Conservation (phyloP, 1,140 invertebrate genomes). For the Megalonaias nervosa region DNA sequence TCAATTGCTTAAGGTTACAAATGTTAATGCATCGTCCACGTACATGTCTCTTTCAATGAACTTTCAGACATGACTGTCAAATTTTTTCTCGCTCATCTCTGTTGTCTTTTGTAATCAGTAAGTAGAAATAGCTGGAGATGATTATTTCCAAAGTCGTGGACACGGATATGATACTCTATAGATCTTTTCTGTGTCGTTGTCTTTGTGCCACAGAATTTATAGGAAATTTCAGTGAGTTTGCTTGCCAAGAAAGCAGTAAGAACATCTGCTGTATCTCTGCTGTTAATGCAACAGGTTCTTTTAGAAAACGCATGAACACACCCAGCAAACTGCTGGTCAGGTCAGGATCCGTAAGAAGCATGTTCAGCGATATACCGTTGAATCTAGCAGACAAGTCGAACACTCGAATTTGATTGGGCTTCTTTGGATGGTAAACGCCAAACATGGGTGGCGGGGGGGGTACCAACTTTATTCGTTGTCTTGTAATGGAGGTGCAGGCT, state of each 20-base stretch:
- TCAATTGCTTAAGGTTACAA: neutral
- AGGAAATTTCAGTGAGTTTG: slow-evolving; percentile 30
- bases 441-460: slow-evolving; percentile 5
- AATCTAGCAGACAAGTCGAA: slow-evolving; percentile 18
- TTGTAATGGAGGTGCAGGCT: slow-evolving; percentile 7
- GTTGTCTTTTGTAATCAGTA: slow-evolving; percentile 17
- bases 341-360: slow-evolving; percentile 22
- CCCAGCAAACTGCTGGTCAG: slow-evolving; percentile 28
- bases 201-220: slow-evolving; percentile 22
- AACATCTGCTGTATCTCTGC: slow-evolving; percentile 34
- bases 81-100: neutral
- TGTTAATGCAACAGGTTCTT: slow-evolving; percentile 13
- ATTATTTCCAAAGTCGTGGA: slow-evolving; percentile 33
- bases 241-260: slow-evolving; percentile 15
- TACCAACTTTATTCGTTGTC: slow-evolving; percentile 35
- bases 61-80: neutral
- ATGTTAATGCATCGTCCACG: slow-evolving; percentile 18
- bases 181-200: slow-evolving; percentile 27
- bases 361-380: slow-evolving; percentile 16
- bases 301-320: slow-evolving; percentile 22
- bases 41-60: slow-evolving; percentile 12
- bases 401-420: slow-evolving; percentile 9
- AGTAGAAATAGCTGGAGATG: slow-evolving; percentile 32
- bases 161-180: slow-evolving; percentile 29
- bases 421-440: no score